Evolutionary conservation across 2,113 vertebrate genomes (phyloP), one percentile per base, ranked within the genome.

Genomic region (Antennarius striatus): DNA sequence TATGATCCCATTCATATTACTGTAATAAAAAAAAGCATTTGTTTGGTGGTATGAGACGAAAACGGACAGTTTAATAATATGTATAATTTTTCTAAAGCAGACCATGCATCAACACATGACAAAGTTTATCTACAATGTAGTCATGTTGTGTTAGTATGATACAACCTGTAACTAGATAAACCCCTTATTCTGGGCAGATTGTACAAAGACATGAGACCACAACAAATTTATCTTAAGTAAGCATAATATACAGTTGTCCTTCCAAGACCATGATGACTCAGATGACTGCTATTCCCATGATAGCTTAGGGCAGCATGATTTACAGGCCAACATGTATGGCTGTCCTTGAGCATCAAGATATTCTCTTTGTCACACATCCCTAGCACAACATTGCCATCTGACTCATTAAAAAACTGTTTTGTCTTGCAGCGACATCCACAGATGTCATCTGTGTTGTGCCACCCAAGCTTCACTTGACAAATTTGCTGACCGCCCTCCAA

Each of bases 281-380:
- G 73, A 77, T 82, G 80, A 84, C 60, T 64, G 48, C 71, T 75
- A 67, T 48, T 70, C 74, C 49, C 40, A 58, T 73, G 83, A 85
- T 79, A 79, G 78, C 71, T 76, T 58, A 76, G 78, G 83, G 77
- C 79, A 79, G 52, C 56, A 64, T 82, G 82, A 90, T 85, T 86
- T 87, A 89, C 83, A 73, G 80, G 72, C 61, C 68, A 77, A 73
- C 82, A 82, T 76, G 48, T 73, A 86, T 78, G 73, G 54, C 61
- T 80, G 80, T 68, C 82, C 79, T 85, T 86, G 79, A 73, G 56
- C 47, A 52, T 51, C 63, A 22, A 22, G 30, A 75, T 67, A 60
- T 64, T 77, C 63, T 61, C 51, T 52, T 80, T 43, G 10, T 55
- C 59, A 56, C 55, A 53, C 30, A 40, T 63, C 53, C 14, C 15